phyloP scores from a whole-genome alignment of 2,797 vertebrate genomes.

The Myotis myotis region DNA sequence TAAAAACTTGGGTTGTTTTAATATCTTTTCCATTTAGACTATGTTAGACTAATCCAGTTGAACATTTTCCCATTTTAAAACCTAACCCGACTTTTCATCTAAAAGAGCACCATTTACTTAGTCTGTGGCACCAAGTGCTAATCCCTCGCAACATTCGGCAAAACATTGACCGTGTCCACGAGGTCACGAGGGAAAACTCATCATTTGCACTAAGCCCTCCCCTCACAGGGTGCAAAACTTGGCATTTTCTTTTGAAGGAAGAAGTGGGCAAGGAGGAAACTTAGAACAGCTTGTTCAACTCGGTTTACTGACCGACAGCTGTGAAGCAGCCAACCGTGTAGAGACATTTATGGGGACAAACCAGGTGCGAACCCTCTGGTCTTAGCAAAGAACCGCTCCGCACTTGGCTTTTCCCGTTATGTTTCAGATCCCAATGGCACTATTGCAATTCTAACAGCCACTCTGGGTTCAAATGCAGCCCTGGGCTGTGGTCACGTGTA shows the following conservation, averaged over 20 bases:
- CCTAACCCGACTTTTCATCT: not conserved
- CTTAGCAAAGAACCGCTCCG: not conserved
- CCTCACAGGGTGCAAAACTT: not conserved
- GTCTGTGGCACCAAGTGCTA: not conserved
- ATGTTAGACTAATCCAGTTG: not conserved
- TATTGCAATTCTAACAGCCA: not conserved
- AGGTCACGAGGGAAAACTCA: not conserved
- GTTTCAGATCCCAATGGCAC: not conserved
- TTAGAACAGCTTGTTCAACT: not conserved
- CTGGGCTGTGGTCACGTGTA: rapidly evolving
- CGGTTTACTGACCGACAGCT: not conserved
- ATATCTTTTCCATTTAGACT: not conserved
- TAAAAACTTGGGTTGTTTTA: not conserved
- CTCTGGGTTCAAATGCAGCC: not conserved
- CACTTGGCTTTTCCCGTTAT: not conserved
- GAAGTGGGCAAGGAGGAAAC: not conserved
- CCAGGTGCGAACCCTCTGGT: not conserved
- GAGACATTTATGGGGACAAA: not conserved
- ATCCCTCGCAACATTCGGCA: not conserved
- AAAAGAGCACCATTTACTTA: not conserved
- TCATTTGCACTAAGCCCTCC: not conserved
- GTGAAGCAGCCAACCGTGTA: not conserved
- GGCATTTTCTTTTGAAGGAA: not conserved
- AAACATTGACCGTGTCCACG: not conserved
- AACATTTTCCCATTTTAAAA: not conserved